Conservation (phyloP, 2,888 invertebrate genomes). For the Rapana venosa region DNA sequence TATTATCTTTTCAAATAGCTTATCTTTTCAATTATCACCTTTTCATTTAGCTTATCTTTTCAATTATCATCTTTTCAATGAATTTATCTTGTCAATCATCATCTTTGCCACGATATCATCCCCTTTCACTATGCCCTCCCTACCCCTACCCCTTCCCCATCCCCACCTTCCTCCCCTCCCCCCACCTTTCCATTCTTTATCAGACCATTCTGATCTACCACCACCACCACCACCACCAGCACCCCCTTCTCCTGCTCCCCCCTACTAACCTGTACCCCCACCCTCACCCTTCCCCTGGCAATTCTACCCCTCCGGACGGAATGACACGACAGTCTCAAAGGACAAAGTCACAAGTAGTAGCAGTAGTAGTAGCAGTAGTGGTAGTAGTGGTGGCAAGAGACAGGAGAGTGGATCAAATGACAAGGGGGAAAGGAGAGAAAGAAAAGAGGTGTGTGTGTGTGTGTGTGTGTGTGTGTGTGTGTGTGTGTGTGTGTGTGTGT, state of each 20-base stretch:
- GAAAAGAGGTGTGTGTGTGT: background rate
- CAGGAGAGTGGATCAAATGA: background rate
- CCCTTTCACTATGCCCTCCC: background rate
- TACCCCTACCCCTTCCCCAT: background rate
- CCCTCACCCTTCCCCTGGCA: background rate
- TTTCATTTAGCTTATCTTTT: no score
- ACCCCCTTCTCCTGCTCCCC: background rate
- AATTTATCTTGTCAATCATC: no score
- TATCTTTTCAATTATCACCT: no score
- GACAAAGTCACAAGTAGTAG: no score
- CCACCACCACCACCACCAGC: background rate
- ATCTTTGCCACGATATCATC: background rate
- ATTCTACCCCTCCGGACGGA: no score
- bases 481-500: no score
- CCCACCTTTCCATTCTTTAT: no score
- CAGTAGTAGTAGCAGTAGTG: no score
- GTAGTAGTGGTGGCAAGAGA: no score
- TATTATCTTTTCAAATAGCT: no score
- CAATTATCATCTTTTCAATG: no score
- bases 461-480: background rate
- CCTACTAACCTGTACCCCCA: background rate
- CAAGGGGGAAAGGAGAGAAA: background rate
- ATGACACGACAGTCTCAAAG: no score
- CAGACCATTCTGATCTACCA: background rate
- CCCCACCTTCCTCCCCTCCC: background rate